Conservation (phyloP, 2,888 invertebrate genomes). For the Autographa gamma region DNA sequence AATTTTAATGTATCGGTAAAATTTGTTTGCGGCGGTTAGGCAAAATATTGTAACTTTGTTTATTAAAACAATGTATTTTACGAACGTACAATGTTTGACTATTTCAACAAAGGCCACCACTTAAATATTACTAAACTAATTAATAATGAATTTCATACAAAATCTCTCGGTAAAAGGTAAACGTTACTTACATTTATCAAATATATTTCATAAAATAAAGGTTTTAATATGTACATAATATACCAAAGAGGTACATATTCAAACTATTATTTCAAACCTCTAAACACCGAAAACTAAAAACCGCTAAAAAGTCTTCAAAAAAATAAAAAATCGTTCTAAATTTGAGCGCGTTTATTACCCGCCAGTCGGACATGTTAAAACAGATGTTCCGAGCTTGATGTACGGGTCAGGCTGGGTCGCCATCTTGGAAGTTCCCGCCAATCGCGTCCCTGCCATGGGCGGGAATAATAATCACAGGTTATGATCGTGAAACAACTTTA, state of each 20-base stretch:
- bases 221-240: neutral
- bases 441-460: slow-evolving; percentile 82
- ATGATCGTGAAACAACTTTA: slow-evolving; percentile 49
- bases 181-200: neutral
- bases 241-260: no score
- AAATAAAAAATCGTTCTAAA: slow-evolving; percentile 57
- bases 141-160: neutral
- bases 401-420: slow-evolving; percentile 86
- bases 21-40: neutral
- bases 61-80: neutral
- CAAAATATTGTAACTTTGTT: neutral
- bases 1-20: neutral
- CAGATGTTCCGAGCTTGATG: slow-evolving; percentile 87
- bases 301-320: slow-evolving; percentile 31
- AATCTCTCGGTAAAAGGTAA: neutral
- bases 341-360: slow-evolving; percentile 80
- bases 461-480: slow-evolving; percentile 81
- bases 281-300: slow-evolving; percentile 13
- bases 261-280: neutral
- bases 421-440: slow-evolving; percentile 85
- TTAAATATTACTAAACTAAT: neutral
- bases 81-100: neutral
- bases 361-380: slow-evolving; percentile 83
- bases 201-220: neutral
- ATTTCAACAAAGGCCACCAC: neutral